phyloP scores from a whole-genome alignment of 2,888 invertebrate genomes.

The Lysandra coridon region DNA sequence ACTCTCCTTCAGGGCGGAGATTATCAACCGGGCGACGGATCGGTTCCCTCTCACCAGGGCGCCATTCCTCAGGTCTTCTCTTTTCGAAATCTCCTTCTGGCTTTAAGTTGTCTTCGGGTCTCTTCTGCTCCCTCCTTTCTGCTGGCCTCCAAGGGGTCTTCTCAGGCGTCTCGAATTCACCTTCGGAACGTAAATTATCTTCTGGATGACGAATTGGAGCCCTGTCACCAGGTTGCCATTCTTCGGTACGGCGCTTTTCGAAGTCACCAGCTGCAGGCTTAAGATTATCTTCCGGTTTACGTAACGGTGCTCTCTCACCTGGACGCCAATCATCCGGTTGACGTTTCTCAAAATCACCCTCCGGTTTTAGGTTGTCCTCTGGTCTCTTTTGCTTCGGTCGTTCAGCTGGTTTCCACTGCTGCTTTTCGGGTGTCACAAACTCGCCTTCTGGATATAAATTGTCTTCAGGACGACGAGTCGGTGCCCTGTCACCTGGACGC shows the following conservation, averaged over 20 bases:
- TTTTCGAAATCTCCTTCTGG: conserved; percentile 74
- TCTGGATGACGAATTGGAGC: conserved; percentile 50
- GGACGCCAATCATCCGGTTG: conserved; percentile 64
- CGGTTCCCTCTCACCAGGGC: conserved; percentile 59
- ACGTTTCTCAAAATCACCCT: conserved; percentile 68
- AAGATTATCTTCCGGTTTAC: conserved; percentile 67
- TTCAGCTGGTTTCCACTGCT: conserved; percentile 70
- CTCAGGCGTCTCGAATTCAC: conserved; percentile 66
- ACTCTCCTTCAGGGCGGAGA: conserved; percentile 65
- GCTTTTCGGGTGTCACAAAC: conserved; percentile 60
- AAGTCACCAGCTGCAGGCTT: conserved; percentile 74
- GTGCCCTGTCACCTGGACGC: conserved; percentile 72
- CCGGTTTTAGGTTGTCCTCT: conserved; percentile 61
- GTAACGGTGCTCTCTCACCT: conserved; percentile 66
- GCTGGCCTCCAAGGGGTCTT: conserved; percentile 64
- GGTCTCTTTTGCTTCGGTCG: conserved; percentile 48
- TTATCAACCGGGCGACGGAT: conserved; percentile 58
- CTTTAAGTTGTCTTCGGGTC: conserved; percentile 63
- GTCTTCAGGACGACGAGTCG: conserved; percentile 69
- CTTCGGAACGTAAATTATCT: conserved; percentile 70
- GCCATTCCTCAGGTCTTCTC: conserved; percentile 53
- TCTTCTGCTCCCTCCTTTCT: conserved; percentile 66
- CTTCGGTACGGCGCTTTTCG: conserved; percentile 54
- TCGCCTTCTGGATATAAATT: conserved; percentile 76
- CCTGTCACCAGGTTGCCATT: conserved; percentile 61